Evolutionary conservation across 2,888 invertebrate species (phyloP), one percentile per base, ranked within the genome.

Genomic region (Lagria hirta): DNA sequence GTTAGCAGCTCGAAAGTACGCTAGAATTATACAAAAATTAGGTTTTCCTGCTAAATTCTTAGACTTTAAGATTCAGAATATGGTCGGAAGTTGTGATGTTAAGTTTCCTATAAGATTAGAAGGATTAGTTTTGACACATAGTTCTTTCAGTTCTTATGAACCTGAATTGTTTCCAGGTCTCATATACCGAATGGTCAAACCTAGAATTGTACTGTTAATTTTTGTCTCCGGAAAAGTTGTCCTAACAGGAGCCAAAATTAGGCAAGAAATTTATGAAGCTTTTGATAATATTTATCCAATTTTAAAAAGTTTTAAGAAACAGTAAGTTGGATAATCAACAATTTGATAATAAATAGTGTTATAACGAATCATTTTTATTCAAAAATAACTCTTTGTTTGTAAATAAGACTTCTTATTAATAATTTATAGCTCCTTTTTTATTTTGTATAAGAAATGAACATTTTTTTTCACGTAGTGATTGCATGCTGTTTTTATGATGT

Each of bases 211-310:
- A 2, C 73, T 90, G 42, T 74, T 90, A 13, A 88, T 90, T 62
- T 90, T 90, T 70, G 89, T 89, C 1, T 88, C 88, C 54, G 90
- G 90, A 48, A 90, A 90, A 75, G 81, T 89, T 43, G 89, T 89
- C 3, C 73, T 89, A 34, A 90, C 89, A 55, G 86, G 88, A 38
- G 88, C 87, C 27, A 88, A 88, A 73, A 81, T 82, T 33, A 72
- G 86, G 52, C 75, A 78, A 55, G 86, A 88, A 66, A 81, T 88
- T 36, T 83, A 85, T 61, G 85, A 86, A 63, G 87, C 88, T 3
- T 79, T 88, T 65, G 82, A 82, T 55, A 85, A 84, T 66, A 88
- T 88, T 62, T 84, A 85, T 70, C 86, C 87, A 0, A 86, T 87
- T 61, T 66, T 87, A 46, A 85, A 84, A 66, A 84, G 84, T 61